Percentiles rank a stretch among this genome's conserved stretches.
These are phyloP conservation scores for Uloborus diversus DNA, from an alignment of 1,140 invertebrate genomes.

Conservation along the genomic window DNA sequence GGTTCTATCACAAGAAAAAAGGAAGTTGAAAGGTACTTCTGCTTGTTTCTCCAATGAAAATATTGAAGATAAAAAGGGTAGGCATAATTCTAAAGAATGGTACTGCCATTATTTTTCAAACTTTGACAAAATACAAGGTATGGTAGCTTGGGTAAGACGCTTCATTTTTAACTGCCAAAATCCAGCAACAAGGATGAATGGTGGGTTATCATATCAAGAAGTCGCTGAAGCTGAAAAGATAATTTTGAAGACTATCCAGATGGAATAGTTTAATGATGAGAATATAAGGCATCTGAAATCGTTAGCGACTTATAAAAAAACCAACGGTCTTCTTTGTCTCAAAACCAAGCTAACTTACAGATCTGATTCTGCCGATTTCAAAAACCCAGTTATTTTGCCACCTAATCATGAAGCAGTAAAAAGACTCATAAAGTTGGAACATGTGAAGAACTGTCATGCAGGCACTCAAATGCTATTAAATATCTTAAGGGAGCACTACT, in stretches of 20 bases:
- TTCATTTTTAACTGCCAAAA: neutral
- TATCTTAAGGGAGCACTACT: slow-evolving; percentile 4
- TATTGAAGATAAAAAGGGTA: neutral
- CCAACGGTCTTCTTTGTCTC: neutral
- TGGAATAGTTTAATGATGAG: neutral
- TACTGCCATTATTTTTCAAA: neutral
- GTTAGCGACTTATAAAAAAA: neutral
- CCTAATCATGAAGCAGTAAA: neutral
- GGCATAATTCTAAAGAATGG: neutral
- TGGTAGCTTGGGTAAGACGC: neutral
- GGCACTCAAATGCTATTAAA: neutral
- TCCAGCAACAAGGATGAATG: neutral
- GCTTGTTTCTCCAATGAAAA: no score
- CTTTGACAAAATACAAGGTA: neutral
- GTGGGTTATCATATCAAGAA: neutral
- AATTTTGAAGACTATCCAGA: neutral
- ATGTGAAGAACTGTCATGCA: neutral
- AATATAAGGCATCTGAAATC: neutral
- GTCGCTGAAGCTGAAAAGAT: neutral
- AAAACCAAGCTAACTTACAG: neutral
- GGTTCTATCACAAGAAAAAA: no score
- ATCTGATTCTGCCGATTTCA: neutral
- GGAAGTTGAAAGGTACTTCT: no score
- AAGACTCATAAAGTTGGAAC: neutral
- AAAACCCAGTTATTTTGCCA: slow-evolving; percentile 1